Evolutionary conservation across 2,113 vertebrate genomes (phyloP).

Genomic region (Brachionichthys hirsutus): DNA sequence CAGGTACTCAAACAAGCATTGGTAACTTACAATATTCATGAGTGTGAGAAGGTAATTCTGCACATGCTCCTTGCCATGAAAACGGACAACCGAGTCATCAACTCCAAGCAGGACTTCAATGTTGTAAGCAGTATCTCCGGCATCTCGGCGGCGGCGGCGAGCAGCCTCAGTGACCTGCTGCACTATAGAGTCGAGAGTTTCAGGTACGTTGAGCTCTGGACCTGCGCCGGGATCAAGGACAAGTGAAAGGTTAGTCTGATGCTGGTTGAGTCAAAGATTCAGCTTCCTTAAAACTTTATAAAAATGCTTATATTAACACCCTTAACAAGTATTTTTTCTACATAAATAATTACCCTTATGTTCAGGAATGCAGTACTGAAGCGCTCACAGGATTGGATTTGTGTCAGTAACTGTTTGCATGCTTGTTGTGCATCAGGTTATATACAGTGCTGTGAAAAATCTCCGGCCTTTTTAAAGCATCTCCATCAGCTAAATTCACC

Average conservation of each 20-base stretch:
- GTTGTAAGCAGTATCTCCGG: slow-evolving; percentile 87
- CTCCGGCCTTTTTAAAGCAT: no score
- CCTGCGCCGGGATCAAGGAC: slow-evolving; percentile 61
- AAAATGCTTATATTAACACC: background rate
- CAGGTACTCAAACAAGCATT: background rate
- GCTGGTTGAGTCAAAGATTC: no score
- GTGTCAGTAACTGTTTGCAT: background rate
- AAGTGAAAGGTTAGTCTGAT: background rate
- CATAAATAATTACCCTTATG: background rate
- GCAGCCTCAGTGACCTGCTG: slow-evolving; percentile 81
- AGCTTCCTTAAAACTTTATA: no score
- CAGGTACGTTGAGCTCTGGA: slow-evolving; percentile 65
- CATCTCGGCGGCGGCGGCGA: slow-evolving; percentile 78
- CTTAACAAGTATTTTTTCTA: background rate
- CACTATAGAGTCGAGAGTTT: slow-evolving; percentile 71
- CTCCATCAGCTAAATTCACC: no score
- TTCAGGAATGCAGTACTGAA: background rate
- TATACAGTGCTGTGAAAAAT: no score
- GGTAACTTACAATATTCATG: slow-evolving; percentile 94
- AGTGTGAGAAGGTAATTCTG: slow-evolving; percentile 98
- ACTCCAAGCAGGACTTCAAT: slow-evolving; percentile 96
- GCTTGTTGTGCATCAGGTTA: no score
- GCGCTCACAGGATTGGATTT: no score
- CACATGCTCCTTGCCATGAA: slow-evolving; percentile 98
- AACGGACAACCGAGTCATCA: slow-evolving; percentile 95